Conservation (phyloP, 2,113 vertebrate species). For the Burhinus bistriatus region DNA sequence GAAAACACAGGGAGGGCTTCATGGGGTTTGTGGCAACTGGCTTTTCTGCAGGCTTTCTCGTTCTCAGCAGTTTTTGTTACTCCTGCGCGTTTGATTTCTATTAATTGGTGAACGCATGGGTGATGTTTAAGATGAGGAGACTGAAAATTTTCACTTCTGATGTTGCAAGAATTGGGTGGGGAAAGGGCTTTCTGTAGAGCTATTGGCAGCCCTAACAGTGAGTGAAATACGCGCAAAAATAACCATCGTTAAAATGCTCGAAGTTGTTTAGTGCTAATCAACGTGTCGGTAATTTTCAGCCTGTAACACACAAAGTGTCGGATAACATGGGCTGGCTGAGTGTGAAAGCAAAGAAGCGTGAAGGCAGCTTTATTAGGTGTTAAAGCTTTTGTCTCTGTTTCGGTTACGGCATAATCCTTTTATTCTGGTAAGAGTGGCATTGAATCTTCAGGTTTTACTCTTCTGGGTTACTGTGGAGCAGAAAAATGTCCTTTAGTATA, state of each 20-base stretch:
- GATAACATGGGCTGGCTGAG: background rate
- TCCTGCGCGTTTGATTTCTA: background rate
- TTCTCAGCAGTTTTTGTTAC: background rate
- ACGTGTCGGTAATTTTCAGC: background rate
- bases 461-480: background rate
- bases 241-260: background rate
- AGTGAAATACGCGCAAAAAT: background rate
- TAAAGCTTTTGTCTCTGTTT: background rate
- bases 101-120: background rate
- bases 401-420: background rate
- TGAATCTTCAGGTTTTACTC: background rate
- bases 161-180: background rate
- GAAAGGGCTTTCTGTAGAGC: background rate
- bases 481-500: background rate
- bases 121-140: background rate
- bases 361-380: background rate
- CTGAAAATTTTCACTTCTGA: background rate
- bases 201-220: background rate
- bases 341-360: background rate
- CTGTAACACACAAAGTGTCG: background rate
- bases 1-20: background rate
- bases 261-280: background rate
- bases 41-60: background rate
- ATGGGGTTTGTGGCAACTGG: background rate
- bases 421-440: background rate